Percentiles rank a stretch among this genome's conserved stretches.
Conservation (phyloP, 1,140 invertebrate species). For the Araneus ventricosus region DNA sequence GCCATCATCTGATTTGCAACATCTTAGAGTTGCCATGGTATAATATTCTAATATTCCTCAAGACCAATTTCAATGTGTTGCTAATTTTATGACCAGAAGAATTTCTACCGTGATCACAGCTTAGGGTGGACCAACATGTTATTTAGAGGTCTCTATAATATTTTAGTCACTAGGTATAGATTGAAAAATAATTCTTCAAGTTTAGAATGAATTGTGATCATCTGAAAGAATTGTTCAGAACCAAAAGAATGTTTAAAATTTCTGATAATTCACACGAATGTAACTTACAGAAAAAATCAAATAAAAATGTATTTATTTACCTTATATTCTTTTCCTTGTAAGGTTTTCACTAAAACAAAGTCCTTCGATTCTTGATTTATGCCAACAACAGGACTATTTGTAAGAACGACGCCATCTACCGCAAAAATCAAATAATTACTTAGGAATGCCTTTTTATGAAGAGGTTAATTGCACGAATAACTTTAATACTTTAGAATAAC, state of each 20-base stretch:
- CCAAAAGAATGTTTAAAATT: background rate
- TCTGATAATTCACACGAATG: background rate
- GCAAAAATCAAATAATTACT: background rate
- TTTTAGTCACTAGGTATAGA: background rate
- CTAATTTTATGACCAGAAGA: too few relatives aligned
- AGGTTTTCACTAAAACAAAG: slow-evolving; percentile 75
- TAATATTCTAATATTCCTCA: too few relatives aligned
- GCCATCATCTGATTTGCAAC: too few relatives aligned
- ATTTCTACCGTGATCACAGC: background rate
- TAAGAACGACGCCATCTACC: slow-evolving; percentile 32
- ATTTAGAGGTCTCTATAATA: background rate
- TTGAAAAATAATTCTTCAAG: background rate
- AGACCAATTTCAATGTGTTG: too few relatives aligned
- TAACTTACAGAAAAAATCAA: background rate
- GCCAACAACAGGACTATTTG: slow-evolving; percentile 57
- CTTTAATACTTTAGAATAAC: background rate
- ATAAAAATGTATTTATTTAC: slow-evolving; percentile 40
- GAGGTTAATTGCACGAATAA: background rate
- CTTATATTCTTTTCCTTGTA: slow-evolving; percentile 76
- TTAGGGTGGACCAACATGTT: background rate
- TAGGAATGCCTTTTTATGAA: background rate
- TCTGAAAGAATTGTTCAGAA: background rate
- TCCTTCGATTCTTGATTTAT: slow-evolving; percentile 65
- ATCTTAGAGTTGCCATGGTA: too few relatives aligned
- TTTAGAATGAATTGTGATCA: background rate